Percentiles rank a stretch among this genome's conserved stretches.
phyloP scores from a whole-genome alignment of 2,797 vertebrate genomes.

The Momotus momota region DNA sequence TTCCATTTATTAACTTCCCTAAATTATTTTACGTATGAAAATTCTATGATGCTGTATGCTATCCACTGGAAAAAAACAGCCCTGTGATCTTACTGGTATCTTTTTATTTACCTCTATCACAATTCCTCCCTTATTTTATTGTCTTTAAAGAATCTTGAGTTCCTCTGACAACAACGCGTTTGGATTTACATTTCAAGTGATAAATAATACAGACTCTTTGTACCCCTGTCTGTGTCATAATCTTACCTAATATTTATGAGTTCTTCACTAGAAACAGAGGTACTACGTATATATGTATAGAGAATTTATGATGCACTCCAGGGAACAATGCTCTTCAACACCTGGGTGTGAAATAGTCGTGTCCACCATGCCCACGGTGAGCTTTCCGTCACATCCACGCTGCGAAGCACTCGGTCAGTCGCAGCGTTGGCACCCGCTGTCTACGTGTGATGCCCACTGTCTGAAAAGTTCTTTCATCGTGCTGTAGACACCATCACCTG shows the following conservation, averaged over 20 bases:
- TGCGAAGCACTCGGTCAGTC: neutral
- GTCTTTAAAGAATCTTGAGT: neutral
- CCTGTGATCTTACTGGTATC: neutral
- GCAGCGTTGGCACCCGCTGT: neutral
- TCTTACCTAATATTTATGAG: neutral
- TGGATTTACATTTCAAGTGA: neutral
- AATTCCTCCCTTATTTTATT: neutral
- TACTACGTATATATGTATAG: neutral
- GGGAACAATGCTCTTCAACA: neutral
- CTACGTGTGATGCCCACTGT: neutral
- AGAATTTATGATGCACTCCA: neutral
- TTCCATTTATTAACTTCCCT: neutral
- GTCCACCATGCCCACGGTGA: neutral
- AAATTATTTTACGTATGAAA: neutral
- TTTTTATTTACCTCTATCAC: neutral
- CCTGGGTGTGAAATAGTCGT: neutral
- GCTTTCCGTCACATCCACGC: neutral
- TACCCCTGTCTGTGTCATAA: neutral
- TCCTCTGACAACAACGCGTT: neutral
- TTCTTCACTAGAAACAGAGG: neutral
- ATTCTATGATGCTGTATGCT: neutral
- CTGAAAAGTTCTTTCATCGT: neutral
- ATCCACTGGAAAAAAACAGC: neutral
- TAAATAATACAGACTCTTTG: neutral
- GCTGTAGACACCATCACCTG: neutral